These are phyloP conservation scores for Syritta pipiens DNA, from an alignment of 2,888 invertebrate species.

Conservation along the genomic window DNA sequence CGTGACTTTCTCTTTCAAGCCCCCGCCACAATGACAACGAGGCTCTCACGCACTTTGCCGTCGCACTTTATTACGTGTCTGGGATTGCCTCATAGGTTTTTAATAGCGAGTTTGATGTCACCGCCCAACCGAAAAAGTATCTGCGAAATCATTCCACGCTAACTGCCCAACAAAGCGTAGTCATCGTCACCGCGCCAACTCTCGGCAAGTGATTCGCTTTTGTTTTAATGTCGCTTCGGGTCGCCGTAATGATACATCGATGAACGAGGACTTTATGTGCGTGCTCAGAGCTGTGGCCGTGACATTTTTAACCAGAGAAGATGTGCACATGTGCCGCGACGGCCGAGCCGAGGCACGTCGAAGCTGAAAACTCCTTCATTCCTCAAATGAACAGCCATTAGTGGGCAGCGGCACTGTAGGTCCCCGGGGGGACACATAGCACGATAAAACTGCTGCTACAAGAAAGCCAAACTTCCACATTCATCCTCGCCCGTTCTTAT, in stretches of 20 bases:
- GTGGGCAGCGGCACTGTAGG: neutral
- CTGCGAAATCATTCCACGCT: constrained; percentile 8
- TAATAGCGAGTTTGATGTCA: constrained; percentile 30
- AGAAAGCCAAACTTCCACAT: constrained; percentile 13
- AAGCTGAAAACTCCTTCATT: constrained; percentile 20
- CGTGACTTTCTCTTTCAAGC: neutral
- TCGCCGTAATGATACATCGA: constrained; percentile 34
- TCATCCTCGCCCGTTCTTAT: constrained; percentile 15
- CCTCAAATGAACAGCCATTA: constrained; percentile 21
- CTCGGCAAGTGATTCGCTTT: constrained; percentile 5
- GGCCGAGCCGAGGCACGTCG: neutral
- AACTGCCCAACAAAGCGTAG: neutral
- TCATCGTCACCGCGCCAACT: neutral
- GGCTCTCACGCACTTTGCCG: neutral
- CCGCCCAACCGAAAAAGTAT: constrained; percentile 33
- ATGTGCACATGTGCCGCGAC: neutral
- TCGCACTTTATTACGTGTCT: constrained; percentile 19
- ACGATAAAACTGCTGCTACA: constrained; percentile 28
- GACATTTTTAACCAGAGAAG: neutral
- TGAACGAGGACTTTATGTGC: constrained; percentile 11
- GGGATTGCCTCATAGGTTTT: constrained; percentile 24
- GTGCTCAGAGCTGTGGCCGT: constrained; percentile 17
- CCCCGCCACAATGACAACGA: neutral
- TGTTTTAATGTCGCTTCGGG: constrained; percentile 13
- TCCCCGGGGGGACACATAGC: neutral